Conservation (phyloP, 2,113 vertebrate genomes). For the Loxodonta africana region DNA sequence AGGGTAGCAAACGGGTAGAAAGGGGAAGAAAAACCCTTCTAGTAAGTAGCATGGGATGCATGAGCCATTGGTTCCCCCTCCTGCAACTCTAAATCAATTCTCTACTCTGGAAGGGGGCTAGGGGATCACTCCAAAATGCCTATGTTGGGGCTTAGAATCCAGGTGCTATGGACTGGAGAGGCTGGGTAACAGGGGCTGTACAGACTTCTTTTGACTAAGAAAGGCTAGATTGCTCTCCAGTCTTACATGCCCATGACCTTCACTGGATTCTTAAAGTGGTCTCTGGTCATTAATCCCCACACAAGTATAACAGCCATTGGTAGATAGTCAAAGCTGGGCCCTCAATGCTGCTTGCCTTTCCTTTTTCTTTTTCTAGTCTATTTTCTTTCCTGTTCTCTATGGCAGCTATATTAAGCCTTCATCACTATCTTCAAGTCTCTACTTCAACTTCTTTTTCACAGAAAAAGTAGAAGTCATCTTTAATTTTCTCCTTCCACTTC, state of each 20-base stretch:
- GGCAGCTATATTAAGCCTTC: not conserved
- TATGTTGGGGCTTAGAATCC: not conserved
- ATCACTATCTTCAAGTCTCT: not conserved
- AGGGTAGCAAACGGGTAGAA: not conserved
- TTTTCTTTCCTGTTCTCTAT: not conserved
- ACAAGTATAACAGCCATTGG: rapidly evolving
- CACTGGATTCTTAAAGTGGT: not conserved
- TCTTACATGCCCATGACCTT: not conserved
- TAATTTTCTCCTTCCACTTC: not conserved
- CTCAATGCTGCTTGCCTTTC: not conserved
- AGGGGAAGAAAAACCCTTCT: not conserved
- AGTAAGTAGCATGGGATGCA: rapidly evolving
- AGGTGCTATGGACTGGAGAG: not conserved
- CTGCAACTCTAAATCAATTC: not conserved
- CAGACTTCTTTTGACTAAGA: not conserved
- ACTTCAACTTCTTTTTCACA: not conserved
- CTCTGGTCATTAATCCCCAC: no score
- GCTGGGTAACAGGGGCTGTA: not conserved
- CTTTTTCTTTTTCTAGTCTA: not conserved
- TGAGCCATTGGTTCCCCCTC: not conserved
- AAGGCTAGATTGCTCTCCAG: not conserved
- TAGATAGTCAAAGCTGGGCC: not conserved
- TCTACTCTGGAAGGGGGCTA: not conserved
- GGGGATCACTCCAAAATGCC: not conserved
- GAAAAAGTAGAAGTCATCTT: not conserved